Base-by-base conservation (phyloP, 2,888 invertebrate genomes). In the Campoplex nolae region DNA sequence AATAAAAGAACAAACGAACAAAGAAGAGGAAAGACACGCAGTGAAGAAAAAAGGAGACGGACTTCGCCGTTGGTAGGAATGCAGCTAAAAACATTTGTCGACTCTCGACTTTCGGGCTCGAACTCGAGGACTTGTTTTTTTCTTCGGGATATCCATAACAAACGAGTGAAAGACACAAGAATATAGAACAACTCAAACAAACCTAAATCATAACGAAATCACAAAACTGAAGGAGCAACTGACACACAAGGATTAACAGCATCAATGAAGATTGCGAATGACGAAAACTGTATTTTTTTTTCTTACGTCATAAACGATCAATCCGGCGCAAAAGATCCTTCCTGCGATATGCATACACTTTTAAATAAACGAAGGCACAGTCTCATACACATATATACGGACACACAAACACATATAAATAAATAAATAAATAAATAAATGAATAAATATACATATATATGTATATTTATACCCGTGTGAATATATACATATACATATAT, bases 311-410 rank as follows among this genome's bases (percentile, higher is more conserved):
- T 35, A 16, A 58, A 56, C 70, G 48, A 62, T 79, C 68, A 77
- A 70, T 71, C 71, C 42, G 75, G 77, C 70, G 78, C 81, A 70
- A 84, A 83, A 51, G 58, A 79, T 83, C 80, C 81, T 85, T 83
- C 80, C 67, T 85, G 85, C 74, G 75, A 84, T 86, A 88, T 86
- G 74, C 80, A 80, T 85, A 86, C 84, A 88, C 84, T 80, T 84
- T 84, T 81, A 84, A 70, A 85, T 80, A 71, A 48, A 75, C 35
- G 67, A 58, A 88, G 65, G 58, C 58, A 83, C 58, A 65, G 38
- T 70, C 73, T 81, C 79, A 87, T 13, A 86, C 70, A 87, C 79
- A 86, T 75, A 86, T 82, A 79, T 76, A 77, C 71, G 83, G 68
- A 56, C 70, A 85, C 42, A 70, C 56, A 71, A 45, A 78, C 70